Evolutionary conservation across 2,797 vertebrate species (phyloP).

Genomic region (Danio jaintianensis): DNA sequence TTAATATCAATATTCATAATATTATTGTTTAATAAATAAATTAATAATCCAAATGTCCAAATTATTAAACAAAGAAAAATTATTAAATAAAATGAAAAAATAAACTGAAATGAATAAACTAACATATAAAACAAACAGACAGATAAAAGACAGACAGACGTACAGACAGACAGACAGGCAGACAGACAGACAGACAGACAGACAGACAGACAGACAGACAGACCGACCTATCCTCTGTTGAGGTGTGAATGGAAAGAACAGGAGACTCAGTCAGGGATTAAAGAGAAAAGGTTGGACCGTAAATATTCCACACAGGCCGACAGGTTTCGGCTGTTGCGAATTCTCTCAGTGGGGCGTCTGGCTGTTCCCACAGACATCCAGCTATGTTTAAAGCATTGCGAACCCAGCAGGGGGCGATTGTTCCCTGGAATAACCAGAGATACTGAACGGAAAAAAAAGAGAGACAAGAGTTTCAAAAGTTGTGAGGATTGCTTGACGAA

Average conservation of each 20-base stretch:
- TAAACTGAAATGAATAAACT: too few relatives aligned
- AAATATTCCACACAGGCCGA: constrained; percentile 74
- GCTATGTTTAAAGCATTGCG: constrained; percentile 83
- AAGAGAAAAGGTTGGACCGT: constrained; percentile 71
- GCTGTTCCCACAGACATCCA: constrained; percentile 74
- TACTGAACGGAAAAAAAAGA: constrained; percentile 40
- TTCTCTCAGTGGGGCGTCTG: constrained; percentile 80
- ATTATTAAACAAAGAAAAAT: too few relatives aligned
- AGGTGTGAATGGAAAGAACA: constrained; percentile 46
- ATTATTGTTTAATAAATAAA: too few relatives aligned
- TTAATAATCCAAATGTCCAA: too few relatives aligned
- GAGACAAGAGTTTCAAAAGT: constrained; percentile 58
- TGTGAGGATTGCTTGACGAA: constrained; percentile 42
- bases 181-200: too few relatives aligned
- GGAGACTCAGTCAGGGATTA: constrained; percentile 60
- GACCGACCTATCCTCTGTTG: too few relatives aligned
- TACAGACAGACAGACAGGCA: too few relatives aligned
- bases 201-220: too few relatives aligned
- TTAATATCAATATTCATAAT: too few relatives aligned
- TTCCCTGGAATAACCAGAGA: constrained; percentile 67
- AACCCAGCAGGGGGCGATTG: constrained; percentile 72
- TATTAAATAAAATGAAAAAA: too few relatives aligned
- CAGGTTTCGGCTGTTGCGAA: constrained; percentile 79
- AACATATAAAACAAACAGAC: too few relatives aligned
- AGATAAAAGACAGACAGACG: too few relatives aligned